Evolutionary conservation across 2,888 invertebrate species (phyloP).

Genomic region (Beris morrisii): DNA sequence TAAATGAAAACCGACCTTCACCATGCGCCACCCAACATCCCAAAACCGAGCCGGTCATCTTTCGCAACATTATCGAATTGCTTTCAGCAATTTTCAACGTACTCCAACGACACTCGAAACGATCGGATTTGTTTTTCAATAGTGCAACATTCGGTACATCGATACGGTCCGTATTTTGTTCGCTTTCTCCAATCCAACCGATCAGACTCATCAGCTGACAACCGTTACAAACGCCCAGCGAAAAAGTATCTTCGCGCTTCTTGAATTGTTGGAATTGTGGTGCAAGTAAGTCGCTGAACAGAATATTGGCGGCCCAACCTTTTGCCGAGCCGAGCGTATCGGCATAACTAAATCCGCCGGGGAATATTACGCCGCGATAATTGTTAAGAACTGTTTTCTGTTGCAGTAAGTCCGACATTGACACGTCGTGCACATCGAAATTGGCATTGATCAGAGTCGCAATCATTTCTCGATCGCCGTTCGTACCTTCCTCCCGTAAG

Average conservation of each 20-base stretch:
- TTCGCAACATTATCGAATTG: conserved; percentile 78
- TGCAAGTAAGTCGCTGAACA: conserved; percentile 75
- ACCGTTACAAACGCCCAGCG: conserved; percentile 97
- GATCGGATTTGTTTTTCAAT: conserved; percentile 84
- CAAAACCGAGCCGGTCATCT: conserved; percentile 86
- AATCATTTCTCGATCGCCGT: conserved; percentile 98
- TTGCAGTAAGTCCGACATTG: conserved; percentile 85
- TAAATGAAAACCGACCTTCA: conserved; percentile 79
- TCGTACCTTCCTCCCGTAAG: conserved; percentile 89
- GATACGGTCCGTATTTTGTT: conserved; percentile 43
- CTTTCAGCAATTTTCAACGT: conserved; percentile 68
- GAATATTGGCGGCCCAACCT: conserved; percentile 94
- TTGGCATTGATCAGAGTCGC: conserved; percentile 84
- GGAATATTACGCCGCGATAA: conserved; percentile 90
- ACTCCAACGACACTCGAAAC: conserved; percentile 79
- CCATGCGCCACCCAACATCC: conserved; percentile 98
- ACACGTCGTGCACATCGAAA: conserved; percentile 90
- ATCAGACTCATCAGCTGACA: conserved; percentile 94
- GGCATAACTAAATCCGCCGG: conserved; percentile 97
- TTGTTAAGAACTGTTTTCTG: conserved; percentile 71
- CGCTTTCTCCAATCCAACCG: conserved; percentile 83
- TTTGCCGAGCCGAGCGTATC: conserved; percentile 96
- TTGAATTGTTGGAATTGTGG: conserved; percentile 79
- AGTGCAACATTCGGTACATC: conserved; percentile 67
- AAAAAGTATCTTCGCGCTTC: conserved; percentile 80